Conservation (phyloP, 37 sponge, comb jelly and placozoan species). For the Mnemiopsis leidyi region DNA sequence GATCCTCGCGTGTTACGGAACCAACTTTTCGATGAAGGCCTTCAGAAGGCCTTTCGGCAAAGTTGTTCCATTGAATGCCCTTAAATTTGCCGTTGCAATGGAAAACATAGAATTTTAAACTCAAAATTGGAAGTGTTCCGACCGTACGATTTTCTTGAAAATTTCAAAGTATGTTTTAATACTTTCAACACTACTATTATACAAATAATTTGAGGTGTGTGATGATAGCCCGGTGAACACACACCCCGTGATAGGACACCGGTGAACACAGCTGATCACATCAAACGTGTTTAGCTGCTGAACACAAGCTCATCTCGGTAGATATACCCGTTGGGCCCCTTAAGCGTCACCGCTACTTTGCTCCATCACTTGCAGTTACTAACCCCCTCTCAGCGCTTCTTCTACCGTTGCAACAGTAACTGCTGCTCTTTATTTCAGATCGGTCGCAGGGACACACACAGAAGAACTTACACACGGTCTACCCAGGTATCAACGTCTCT, state of each 20-base stretch:
- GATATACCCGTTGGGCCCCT: background rate
- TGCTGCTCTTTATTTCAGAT: background rate
- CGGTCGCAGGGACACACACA: background rate
- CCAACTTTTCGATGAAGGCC: too few relatives aligned
- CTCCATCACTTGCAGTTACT: background rate
- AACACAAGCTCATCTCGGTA: background rate
- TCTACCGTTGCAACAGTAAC: background rate
- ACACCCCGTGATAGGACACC: background rate
- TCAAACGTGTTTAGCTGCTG: background rate
- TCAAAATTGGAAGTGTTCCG: too few relatives aligned
- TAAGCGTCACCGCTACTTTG: background rate
- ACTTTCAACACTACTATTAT: background rate
- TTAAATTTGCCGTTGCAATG: too few relatives aligned
- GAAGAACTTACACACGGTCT: background rate
- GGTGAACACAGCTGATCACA: background rate
- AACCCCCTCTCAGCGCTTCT: background rate
- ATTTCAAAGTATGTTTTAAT: too few relatives aligned
- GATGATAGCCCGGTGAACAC: background rate
- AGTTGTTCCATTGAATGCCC: too few relatives aligned
- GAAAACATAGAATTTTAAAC: too few relatives aligned
- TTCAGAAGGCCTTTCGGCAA: too few relatives aligned
- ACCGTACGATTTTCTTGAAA: too few relatives aligned
- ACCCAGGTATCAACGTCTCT: background rate
- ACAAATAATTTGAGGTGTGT: background rate
- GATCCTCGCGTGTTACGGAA: too few relatives aligned